phyloP scores from a whole-genome alignment of 2,113 vertebrate species.

The Ammodramus savannarum region DNA sequence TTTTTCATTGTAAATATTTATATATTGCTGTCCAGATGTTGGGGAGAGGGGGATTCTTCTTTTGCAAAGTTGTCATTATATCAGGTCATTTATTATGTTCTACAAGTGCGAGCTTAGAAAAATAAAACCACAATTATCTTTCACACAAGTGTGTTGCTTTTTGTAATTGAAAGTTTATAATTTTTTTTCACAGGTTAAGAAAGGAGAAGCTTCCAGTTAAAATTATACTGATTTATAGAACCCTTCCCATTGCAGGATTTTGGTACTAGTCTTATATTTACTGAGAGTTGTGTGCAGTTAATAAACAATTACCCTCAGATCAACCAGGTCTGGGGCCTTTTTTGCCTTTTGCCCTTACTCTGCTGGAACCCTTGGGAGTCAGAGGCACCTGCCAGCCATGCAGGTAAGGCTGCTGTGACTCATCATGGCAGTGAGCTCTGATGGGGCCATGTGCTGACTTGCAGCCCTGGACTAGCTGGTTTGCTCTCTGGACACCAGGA shows the following conservation, averaged over 20 bases:
- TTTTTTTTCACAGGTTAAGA: not conserved
- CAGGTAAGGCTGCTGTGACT: not conserved
- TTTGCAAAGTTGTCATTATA: conserved; percentile 73
- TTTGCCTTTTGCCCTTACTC: not conserved
- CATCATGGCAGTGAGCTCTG: rapidly evolving
- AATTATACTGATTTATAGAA: not conserved
- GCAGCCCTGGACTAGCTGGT: not conserved
- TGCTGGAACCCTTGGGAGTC: not conserved
- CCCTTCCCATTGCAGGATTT: not conserved
- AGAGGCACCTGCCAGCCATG: not conserved
- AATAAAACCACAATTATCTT: conserved; percentile 74
- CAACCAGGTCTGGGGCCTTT: not conserved
- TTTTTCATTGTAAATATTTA: conserved; percentile 82
- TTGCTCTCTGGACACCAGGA: not conserved
- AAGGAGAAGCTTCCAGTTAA: not conserved
- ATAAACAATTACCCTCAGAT: not conserved
- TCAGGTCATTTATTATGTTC: conserved; percentile 75
- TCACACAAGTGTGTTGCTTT: conserved; percentile 31
- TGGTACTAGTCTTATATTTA: not conserved
- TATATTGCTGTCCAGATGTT: conserved; percentile 70
- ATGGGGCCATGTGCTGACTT: rapidly evolving
- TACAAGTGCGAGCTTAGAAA: conserved; percentile 65
- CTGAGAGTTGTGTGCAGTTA: not conserved
- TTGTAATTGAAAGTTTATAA: not conserved
- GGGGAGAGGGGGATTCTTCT: conserved; percentile 29